Evolutionary conservation across 92 coral and sea anemone genomes (phyloP), one percentile per base, ranked within the genome.

Genomic region (Porites divaricata): DNA sequence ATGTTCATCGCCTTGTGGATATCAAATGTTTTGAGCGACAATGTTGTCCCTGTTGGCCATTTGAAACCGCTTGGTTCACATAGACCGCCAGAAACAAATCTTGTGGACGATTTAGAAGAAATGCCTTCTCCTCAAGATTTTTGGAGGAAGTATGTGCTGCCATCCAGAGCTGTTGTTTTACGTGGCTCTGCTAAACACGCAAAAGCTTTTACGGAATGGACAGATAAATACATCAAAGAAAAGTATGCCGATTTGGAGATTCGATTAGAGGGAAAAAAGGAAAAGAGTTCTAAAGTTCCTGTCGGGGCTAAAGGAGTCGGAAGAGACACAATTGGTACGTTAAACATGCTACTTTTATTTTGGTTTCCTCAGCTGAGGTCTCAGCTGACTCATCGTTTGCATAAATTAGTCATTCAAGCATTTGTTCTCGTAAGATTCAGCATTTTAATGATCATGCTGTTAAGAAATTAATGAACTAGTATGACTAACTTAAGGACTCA

Each of bases 241-340:
- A 76, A 88, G 49, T 95, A 81, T 76, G 94, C 96, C 1, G 94
- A 92, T 41, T 89, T 95, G 52, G 98, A 95, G 83, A 93, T 95
- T 68, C 87, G 98, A 17, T 90, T 95, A 8, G 98, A 95, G 80
- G 92, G 90, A 28, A 95, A 95, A 83, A 92, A 89, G 26, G 99
- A 96, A 77, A 96, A 92, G 45, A 90, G 95, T n/a, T 89, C 95
- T 1, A 73, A 51, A 79, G 86, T 96, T 15, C 99, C 99, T 17
- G 81, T 90, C 9, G 99, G 99, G 22, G 91, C 91, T 0, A 94
- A 89, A 86, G 99, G 99, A 65, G 84, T 94, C 10, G 99, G 99
- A 45, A 87, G 99, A 75, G 96, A 90, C 67, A 94, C 98, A 1
- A 86, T 96, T 20, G 96, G 99, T 96, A 64, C 67, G 62, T 2